These are phyloP conservation scores for Talpa occidentalis DNA, from an alignment of 2,113 vertebrate species.

Conservation along the genomic window DNA sequence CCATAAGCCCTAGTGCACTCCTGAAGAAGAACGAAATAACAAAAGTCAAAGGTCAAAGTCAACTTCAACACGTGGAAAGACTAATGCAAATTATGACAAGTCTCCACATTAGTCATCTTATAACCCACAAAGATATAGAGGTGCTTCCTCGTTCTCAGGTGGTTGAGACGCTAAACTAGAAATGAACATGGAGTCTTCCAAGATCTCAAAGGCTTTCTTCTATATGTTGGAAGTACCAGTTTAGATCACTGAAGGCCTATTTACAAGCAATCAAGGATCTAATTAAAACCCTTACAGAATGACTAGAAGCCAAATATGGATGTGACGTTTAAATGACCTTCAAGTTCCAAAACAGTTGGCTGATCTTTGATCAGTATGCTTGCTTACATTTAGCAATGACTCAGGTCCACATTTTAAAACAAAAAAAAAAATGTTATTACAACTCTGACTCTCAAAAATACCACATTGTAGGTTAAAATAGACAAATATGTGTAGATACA, in stretches of 20 bases:
- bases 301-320: conserved; percentile 24
- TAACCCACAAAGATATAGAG: background rate
- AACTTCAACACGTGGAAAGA: background rate
- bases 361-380: background rate
- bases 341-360: background rate
- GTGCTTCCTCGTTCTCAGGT: background rate
- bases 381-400: background rate
- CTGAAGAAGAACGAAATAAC: background rate
- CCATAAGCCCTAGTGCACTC: background rate
- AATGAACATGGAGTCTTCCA: background rate
- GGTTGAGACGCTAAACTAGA: background rate
- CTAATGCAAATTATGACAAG: background rate
- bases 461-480: conserved; percentile 33
- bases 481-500: background rate
- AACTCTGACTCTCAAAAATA: conserved; percentile 65
- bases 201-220: conserved; percentile 36
- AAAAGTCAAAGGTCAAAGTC: conserved; percentile 49
- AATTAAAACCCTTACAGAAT: conserved; percentile 31
- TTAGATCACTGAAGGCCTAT: background rate
- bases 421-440: background rate
- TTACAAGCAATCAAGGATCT: background rate
- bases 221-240: background rate
- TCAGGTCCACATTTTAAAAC: background rate
- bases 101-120: background rate
- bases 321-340: conserved; percentile 36